Percentiles rank a stretch among this genome's conserved stretches.
These are phyloP conservation scores for Sakesphorus luctuosus DNA, from an alignment of 2,113 vertebrate genomes.

Conservation along the genomic window DNA sequence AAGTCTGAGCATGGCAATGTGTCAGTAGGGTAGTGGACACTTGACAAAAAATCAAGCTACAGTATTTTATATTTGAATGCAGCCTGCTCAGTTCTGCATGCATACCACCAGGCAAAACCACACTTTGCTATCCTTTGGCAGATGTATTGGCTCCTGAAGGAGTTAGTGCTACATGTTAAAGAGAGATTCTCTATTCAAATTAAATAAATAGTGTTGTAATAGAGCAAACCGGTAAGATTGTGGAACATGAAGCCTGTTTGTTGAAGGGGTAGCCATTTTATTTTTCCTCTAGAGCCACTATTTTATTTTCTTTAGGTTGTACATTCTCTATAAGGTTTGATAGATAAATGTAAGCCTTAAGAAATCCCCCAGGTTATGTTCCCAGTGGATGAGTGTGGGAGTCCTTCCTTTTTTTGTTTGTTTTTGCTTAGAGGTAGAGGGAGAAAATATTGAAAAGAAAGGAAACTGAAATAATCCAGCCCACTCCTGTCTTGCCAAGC, in stretches of 20 bases:
- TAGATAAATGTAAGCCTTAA: neutral
- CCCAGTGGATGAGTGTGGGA: neutral
- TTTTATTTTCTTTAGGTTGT: neutral
- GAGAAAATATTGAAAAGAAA: neutral
- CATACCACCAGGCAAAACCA: neutral
- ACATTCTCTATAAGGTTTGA: neutral
- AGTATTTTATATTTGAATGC: neutral
- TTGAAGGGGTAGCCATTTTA: neutral
- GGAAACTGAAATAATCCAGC: neutral
- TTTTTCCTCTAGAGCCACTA: neutral
- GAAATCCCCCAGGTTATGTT: neutral
- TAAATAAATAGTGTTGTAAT: neutral
- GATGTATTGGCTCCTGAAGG: neutral
- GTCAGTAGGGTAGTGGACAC: neutral
- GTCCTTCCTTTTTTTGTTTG: neutral
- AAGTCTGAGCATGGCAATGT: neutral
- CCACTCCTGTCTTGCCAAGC: neutral
- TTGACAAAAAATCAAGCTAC: neutral
- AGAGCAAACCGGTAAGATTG: neutral
- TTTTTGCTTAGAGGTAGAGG: neutral
- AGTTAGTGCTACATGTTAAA: neutral
- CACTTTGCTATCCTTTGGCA: neutral
- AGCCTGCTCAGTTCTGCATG: neutral
- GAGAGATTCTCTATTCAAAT: neutral
- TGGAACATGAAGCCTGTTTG: neutral